Evolutionary conservation across 2,888 invertebrate genomes (phyloP), one percentile per base, ranked within the genome.

Genomic region (Heliconius ethilla): DNA sequence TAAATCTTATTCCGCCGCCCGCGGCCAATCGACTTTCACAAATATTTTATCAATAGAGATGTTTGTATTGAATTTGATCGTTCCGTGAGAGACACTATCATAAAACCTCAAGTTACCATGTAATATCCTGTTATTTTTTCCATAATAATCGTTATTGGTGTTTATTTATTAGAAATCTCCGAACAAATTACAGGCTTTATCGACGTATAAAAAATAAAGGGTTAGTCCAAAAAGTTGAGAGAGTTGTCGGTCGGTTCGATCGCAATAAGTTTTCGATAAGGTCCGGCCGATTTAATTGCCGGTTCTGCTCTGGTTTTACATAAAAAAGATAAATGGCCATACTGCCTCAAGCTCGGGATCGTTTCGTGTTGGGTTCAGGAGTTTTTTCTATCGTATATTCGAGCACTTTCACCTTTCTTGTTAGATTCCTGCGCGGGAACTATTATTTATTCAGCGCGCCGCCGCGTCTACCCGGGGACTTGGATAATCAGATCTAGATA

Each of bases 181-280:
- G 86, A 88, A 88, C 92, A 94, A 94, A 94, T 94, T 94, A 94
- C 90, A 93, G 93, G 93, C 91, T 93, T 90, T 93, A 91, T 92
- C 92, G 92, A 88, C 85, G 86, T 85, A 86, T 77, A 93, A 94
- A 93, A 93, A 93, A 91, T 89, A 92, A 94, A 92, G 94, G 94
- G 93, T 94, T 93, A 91, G 90, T 88, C 92, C 90, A 94, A 94
- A 94, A 94, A 94, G 92, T 94, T 40, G 40, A 40, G 40, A 40
- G 91, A 94, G 94, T 93, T 93, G 94, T 93, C 89, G 90, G 90
- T 84, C 89, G 90, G 90, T 84, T 88, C 90, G 93, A 92, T 93
- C 91, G 93, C 94, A 94, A 94, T 94, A 94, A 92, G 92, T 94
- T 93, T 93, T 93, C 93, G 94, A 94, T 94, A 94, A 92, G 84